These are phyloP conservation scores for Tragelaphus imberbis DNA, from an alignment of 2,113 vertebrate genomes.

Conservation along the genomic window DNA sequence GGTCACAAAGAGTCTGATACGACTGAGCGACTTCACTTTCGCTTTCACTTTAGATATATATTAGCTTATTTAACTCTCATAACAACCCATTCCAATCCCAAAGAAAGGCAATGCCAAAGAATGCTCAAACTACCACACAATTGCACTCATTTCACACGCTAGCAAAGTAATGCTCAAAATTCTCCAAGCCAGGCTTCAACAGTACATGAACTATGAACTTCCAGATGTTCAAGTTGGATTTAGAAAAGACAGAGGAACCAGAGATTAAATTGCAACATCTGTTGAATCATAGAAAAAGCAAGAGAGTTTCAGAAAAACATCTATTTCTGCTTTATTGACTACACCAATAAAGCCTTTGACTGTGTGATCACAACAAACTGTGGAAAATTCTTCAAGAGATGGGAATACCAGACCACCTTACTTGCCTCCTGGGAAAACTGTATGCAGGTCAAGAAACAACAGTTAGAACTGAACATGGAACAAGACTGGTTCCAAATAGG, in stretches of 20 bases:
- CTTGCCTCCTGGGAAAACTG: background rate
- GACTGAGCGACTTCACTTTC: no score
- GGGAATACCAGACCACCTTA: background rate
- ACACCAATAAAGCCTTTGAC: background rate
- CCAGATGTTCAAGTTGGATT: background rate
- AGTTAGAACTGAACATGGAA: background rate
- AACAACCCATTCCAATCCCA: background rate
- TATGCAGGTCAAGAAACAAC: background rate
- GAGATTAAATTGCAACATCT: background rate
- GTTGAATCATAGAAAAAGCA: background rate
- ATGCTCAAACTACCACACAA: background rate
- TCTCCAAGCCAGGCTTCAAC: background rate
- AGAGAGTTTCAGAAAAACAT: background rate
- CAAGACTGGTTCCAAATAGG: background rate
- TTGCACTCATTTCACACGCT: fast-evolving
- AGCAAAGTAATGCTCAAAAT: background rate
- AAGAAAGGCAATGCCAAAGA: background rate
- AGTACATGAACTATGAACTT: background rate
- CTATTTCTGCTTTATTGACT: background rate
- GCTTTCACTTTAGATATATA: no score
- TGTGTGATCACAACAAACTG: background rate
- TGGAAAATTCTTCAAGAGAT: background rate
- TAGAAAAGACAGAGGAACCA: background rate
- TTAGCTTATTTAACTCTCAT: background rate
- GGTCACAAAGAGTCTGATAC: no score